Percentiles rank a stretch among this genome's conserved stretches.
These are phyloP conservation scores for Encarsia formosa DNA, from an alignment of 2,888 invertebrate species.

Conservation along the genomic window DNA sequence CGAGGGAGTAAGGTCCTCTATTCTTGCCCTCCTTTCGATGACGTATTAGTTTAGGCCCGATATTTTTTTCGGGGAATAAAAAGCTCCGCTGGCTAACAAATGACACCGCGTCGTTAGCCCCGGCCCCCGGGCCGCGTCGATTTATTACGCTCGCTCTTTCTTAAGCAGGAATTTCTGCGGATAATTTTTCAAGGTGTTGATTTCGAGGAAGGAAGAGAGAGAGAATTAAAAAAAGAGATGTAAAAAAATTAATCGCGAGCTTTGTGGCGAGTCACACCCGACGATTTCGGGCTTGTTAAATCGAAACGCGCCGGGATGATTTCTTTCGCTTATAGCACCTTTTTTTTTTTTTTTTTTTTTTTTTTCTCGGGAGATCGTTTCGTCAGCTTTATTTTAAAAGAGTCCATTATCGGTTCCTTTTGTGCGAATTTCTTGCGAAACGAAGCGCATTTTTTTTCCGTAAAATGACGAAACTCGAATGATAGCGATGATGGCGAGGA, in stretches of 20 bases:
- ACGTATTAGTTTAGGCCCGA: too few relatives aligned
- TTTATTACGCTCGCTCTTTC: constrained; percentile 3
- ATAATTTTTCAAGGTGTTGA: constrained; percentile 25
- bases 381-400: neutral
- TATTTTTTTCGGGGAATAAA: constrained; percentile 19
- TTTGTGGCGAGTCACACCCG: neutral
- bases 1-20: too few relatives aligned
- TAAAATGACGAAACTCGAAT: too few relatives aligned
- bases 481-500: too few relatives aligned
- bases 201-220: constrained; percentile 15
- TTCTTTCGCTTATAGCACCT: neutral
- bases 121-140: constrained; percentile 7
- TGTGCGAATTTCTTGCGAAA: too few relatives aligned
- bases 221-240: neutral
- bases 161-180: constrained; percentile 2
- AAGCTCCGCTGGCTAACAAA: constrained; percentile 21
- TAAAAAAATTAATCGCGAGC: neutral
- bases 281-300: constrained; percentile 3
- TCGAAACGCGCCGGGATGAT: neutral
- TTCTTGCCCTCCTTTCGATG: too few relatives aligned
- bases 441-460: too few relatives aligned
- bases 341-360: neutral
- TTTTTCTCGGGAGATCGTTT: too few relatives aligned
- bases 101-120: constrained; percentile 20
- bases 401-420: too few relatives aligned